Conservation (phyloP, 1,140 invertebrate species). For the Caenorhabditis briggsae region DNA sequence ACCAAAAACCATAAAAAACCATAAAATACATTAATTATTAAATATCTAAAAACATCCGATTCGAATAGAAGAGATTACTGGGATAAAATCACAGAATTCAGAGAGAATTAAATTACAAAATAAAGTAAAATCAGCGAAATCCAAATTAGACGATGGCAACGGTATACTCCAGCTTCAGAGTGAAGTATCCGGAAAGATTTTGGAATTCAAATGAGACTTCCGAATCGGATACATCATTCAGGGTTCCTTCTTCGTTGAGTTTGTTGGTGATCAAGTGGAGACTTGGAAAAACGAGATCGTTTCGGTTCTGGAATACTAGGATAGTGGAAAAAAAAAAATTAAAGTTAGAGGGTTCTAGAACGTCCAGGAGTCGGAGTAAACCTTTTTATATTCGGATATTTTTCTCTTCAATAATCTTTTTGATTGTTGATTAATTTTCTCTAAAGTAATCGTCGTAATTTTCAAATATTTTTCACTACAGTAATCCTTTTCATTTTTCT, state of each 20-base stretch:
- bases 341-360: background rate
- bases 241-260: slow-evolving; percentile 61
- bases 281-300: slow-evolving; percentile 54
- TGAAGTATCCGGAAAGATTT: slow-evolving; percentile 54
- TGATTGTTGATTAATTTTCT: too few relatives aligned
- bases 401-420: too few relatives aligned
- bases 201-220: slow-evolving; percentile 52
- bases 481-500: too few relatives aligned
- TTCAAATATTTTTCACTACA: too few relatives aligned
- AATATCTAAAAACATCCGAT: background rate
- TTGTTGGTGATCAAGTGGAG: slow-evolving; percentile 60
- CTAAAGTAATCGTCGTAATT: too few relatives aligned
- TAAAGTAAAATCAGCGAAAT: too few relatives aligned
- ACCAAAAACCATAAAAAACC: background rate
- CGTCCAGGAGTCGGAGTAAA: background rate
- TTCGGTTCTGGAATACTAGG: slow-evolving; percentile 33
- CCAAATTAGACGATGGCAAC: slow-evolving; percentile 9
- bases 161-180: slow-evolving; percentile 57
- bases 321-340: too few relatives aligned
- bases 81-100: slow-evolving; percentile 27
- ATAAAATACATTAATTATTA: background rate
- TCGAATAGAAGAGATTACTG: background rate
- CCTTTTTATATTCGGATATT: too few relatives aligned
- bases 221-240: slow-evolving; percentile 28
- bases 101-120: too few relatives aligned